Conservation (phyloP, 2,113 vertebrate genomes). For the Pseudonaja textilis region DNA sequence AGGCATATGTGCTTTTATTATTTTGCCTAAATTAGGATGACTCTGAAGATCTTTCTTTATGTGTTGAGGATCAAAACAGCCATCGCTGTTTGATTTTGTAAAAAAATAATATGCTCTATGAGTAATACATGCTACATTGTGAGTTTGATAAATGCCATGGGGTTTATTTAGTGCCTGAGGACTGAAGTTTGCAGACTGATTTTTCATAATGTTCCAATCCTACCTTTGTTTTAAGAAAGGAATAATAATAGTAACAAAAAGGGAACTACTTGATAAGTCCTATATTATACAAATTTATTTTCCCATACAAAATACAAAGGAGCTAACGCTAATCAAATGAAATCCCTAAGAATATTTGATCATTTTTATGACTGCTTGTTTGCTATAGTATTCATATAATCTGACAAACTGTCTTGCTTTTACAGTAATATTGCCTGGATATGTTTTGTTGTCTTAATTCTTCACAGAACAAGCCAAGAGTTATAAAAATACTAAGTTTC, state of each 20-base stretch:
- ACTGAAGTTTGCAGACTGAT: conserved; percentile 39
- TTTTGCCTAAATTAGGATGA: conserved; percentile 30
- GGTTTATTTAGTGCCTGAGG: conserved; percentile 42
- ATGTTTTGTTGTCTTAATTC: neutral
- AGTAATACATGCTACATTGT: neutral
- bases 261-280: conserved; percentile 33
- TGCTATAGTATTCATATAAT: conserved; percentile 16
- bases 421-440: neutral
- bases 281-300: conserved; percentile 50
- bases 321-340: conserved; percentile 40
- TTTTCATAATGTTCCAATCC: conserved; percentile 52
- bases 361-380: conserved; percentile 41
- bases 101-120: conserved; percentile 17
- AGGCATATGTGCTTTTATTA: conserved; percentile 18
- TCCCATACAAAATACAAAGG: conserved; percentile 34
- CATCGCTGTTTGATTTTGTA: conserved; percentile 40
- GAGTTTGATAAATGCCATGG: conserved; percentile 38
- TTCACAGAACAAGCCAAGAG: neutral
- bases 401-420: neutral
- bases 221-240: conserved; percentile 48
- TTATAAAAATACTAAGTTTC: neutral
- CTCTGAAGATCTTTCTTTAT: conserved; percentile 50
- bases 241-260: conserved; percentile 21
- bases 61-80: conserved; percentile 48
- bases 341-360: conserved; percentile 22